Evolutionary conservation across 2,113 vertebrate genomes (phyloP).

Genomic region (Neomonachus schauinslandi): DNA sequence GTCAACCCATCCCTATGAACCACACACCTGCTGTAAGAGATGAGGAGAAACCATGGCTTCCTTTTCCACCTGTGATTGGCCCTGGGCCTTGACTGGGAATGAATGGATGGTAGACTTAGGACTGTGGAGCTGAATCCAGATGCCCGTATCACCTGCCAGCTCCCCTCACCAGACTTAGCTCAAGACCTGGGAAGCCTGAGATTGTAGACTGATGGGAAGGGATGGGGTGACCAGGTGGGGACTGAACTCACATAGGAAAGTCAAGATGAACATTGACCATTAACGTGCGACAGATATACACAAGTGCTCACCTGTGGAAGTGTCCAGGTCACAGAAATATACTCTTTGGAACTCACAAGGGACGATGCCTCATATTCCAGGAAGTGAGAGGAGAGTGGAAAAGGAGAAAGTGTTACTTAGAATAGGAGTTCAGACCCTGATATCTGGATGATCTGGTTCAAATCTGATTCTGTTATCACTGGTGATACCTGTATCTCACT

Average conservation of each 20-base stretch:
- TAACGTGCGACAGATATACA: background rate
- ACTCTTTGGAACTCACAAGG: background rate
- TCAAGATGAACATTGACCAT: background rate
- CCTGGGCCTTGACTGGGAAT: too few relatives aligned
- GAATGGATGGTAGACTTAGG: background rate
- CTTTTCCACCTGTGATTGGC: background rate
- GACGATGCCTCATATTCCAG: background rate
- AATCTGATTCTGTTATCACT: background rate
- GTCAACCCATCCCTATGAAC: accelerated
- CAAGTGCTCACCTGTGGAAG: background rate
- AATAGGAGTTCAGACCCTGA: background rate
- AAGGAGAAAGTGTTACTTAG: background rate
- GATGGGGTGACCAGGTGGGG: accelerated
- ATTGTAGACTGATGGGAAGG: background rate
- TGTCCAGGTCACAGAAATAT: background rate
- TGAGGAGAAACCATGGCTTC: background rate
- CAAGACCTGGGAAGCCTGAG: background rate
- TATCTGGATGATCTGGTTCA: background rate
- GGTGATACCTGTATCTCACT: background rate
- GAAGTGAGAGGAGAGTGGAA: background rate
- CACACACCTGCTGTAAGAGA: background rate
- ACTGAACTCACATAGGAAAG: background rate
- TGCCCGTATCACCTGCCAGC: background rate
- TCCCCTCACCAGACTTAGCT: background rate
- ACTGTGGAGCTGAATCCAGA: background rate